These are phyloP conservation scores for Syndactyla subalaris DNA, from an alignment of 2,797 vertebrate genomes.

Conservation along the genomic window DNA sequence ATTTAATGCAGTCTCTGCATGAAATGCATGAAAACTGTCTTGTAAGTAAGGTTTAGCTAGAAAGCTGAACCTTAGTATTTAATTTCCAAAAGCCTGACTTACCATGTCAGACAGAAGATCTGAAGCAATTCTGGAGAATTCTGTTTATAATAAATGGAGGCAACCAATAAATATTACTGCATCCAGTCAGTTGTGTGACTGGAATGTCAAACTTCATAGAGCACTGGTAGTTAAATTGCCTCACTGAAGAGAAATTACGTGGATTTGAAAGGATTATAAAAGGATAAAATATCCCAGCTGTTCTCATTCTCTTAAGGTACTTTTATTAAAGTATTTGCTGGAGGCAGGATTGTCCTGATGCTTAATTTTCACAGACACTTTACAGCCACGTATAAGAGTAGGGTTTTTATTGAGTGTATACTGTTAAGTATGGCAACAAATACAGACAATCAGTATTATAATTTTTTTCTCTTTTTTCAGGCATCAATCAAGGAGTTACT, in stretches of 20 bases:
- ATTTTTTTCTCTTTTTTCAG: neutral
- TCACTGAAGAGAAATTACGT: conserved; percentile 33
- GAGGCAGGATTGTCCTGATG: neutral
- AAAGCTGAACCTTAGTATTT: neutral
- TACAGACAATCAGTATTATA: neutral
- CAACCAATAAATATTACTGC: conserved; percentile 10
- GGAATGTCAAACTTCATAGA: conserved; percentile 26
- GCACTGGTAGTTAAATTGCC: conserved; percentile 8
- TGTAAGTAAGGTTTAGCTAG: neutral
- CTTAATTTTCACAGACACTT: neutral
- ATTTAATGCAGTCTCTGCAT: neutral
- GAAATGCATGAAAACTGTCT: neutral
- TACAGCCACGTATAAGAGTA: neutral
- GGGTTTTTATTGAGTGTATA: neutral
- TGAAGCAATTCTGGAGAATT: conserved; percentile 3
- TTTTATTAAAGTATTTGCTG: conserved; percentile 33
- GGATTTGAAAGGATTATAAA: conserved; percentile 51
- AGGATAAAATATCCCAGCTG: conserved; percentile 30
- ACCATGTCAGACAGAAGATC: neutral
- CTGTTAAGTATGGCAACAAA: neutral
- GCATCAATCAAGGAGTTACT: neutral
- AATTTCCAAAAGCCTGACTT: neutral
- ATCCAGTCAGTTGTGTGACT: conserved; percentile 33
- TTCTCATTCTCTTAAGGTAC: neutral
- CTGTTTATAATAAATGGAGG: neutral